phyloP scores from a whole-genome alignment of 2,888 invertebrate species.

The Sinhomidia bicolor region DNA sequence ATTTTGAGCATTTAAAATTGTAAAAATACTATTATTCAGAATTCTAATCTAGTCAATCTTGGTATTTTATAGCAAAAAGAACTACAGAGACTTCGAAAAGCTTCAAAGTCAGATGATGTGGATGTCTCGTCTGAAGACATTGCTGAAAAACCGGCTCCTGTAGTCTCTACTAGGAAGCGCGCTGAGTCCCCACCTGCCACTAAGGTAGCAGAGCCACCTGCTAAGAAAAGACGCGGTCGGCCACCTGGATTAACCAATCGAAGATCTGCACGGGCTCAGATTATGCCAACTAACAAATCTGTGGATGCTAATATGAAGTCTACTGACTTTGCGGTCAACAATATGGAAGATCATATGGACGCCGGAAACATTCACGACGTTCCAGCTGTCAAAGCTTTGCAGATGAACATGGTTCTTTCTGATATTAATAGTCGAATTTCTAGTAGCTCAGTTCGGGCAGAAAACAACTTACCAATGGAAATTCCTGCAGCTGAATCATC shows the following conservation, averaged over 20 bases:
- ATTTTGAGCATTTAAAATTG: neutral
- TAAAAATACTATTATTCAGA: neutral
- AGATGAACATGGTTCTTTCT: constrained; percentile 88
- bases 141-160: constrained; percentile 13
- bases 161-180: neutral
- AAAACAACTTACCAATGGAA: neutral
- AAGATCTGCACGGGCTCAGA: constrained; percentile 43
- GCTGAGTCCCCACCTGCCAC: neutral
- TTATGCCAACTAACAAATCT: constrained; percentile 34
- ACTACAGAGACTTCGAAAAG: constrained; percentile 66
- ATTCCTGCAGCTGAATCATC: neutral
- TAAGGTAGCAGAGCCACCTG: constrained; percentile 55
- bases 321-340: constrained; percentile 40
- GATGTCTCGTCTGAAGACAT: constrained; percentile 62
- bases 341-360: constrained; percentile 83
- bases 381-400: constrained; percentile 87
- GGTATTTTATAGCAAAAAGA: constrained; percentile 66
- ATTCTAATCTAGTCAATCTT: neutral
- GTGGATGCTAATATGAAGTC: constrained; percentile 1
- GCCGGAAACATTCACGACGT: constrained; percentile 84
- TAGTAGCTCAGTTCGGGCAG: constrained; percentile 88
- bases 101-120: constrained; percentile 65
- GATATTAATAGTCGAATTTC: constrained; percentile 91
- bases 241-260: constrained; percentile 72
- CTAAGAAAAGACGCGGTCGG: constrained; percentile 74